Evolutionary conservation across 2,797 vertebrate species (phyloP).

Genomic region (Leptodactylus fallax): DNA sequence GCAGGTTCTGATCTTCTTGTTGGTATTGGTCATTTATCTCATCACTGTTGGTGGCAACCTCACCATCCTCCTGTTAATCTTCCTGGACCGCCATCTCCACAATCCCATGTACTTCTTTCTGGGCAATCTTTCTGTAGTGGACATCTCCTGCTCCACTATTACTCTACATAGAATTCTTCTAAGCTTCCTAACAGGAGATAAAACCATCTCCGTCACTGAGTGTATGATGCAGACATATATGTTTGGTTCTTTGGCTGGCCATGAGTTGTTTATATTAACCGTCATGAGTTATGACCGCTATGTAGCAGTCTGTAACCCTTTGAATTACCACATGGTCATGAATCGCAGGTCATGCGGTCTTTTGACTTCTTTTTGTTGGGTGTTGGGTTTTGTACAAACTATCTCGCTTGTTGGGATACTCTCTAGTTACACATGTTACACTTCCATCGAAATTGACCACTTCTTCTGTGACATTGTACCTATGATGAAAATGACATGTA

Average conservation of each 20-base stretch:
- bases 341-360: constrained; percentile 60
- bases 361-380: constrained; percentile 65
- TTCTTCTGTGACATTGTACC: constrained; percentile 71
- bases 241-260: constrained; percentile 66
- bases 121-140: constrained; percentile 50
- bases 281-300: constrained; percentile 70
- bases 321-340: constrained; percentile 66
- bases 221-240: constrained; percentile 66
- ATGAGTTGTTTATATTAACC: constrained; percentile 67
- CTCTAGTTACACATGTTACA: constrained; percentile 62
- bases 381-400: constrained; percentile 67
- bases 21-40: constrained; percentile 29
- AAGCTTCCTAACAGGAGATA: constrained; percentile 44
- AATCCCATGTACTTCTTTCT: constrained; percentile 62
- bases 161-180: constrained; percentile 58
- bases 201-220: constrained; percentile 57
- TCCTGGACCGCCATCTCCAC: neutral
- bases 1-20: constrained; percentile 7
- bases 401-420: constrained; percentile 66
- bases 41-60: constrained; percentile 31
- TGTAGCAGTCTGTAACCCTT: constrained; percentile 64
- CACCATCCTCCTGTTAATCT: constrained; percentile 35
- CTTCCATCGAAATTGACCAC: constrained; percentile 64
- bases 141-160: constrained; percentile 35
- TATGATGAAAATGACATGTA: constrained; percentile 65